phyloP scores from a whole-genome alignment of 1,140 invertebrate genomes.

The Cyrtorhinus lividipennis region DNA sequence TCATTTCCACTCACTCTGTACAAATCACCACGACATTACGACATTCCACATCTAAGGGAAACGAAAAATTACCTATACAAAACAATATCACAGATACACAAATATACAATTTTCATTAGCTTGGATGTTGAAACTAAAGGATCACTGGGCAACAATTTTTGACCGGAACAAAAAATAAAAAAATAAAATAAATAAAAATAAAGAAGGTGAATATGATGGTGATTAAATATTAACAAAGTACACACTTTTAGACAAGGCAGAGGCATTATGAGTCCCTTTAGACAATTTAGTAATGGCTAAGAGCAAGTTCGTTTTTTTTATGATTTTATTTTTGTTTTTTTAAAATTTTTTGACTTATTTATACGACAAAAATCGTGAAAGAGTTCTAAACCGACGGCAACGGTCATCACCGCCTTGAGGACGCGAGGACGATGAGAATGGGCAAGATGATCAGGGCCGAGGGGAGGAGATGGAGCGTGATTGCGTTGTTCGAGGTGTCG shows the following conservation, averaged over 20 bases:
- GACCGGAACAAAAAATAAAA: too few relatives aligned
- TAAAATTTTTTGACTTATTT: too few relatives aligned
- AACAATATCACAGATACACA: background rate
- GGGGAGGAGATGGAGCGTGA: constrained; percentile 12
- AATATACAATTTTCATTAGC: background rate
- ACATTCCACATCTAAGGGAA: too few relatives aligned
- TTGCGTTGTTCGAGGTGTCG: constrained; percentile 14
- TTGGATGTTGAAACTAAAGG: too few relatives aligned
- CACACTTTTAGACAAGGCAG: background rate
- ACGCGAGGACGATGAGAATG: background rate
- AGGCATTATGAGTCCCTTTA: constrained; percentile 3
- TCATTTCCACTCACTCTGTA: too few relatives aligned
- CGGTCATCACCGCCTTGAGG: constrained; percentile 21
- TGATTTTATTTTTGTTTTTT: background rate
- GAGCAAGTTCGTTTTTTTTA: background rate
- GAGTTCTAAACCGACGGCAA: constrained; percentile 6
- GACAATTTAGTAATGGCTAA: background rate
- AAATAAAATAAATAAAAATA: too few relatives aligned
- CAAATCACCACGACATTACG: too few relatives aligned
- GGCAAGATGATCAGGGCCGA: constrained; percentile 11
- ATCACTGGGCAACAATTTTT: too few relatives aligned
- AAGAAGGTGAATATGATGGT: background rate
- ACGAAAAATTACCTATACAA: too few relatives aligned
- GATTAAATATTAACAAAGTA: too few relatives aligned
- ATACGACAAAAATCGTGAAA: background rate